phyloP scores from a whole-genome alignment of 2,113 vertebrate genomes.

The Sceloporus tristichus region DNA sequence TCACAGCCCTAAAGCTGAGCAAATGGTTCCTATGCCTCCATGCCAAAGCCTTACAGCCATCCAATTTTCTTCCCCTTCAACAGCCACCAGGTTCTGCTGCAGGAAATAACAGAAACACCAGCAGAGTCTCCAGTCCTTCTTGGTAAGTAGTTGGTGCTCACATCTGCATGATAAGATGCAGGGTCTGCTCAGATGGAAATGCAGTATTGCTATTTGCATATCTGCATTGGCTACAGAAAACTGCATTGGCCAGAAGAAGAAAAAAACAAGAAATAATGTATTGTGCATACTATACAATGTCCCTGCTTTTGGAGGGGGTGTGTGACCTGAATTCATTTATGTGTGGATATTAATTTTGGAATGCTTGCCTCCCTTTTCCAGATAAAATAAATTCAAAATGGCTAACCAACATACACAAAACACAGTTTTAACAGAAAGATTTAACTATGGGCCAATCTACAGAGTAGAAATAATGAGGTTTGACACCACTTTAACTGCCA shows the following conservation, averaged over 20 bases:
- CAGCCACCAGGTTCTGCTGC: constrained; percentile 60
- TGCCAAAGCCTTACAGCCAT: constrained; percentile 26
- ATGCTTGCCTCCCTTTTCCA: background rate
- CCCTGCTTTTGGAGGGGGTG: constrained; percentile 8
- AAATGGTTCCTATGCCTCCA: constrained; percentile 9
- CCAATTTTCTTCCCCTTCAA: constrained; percentile 58
- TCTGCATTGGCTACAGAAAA: no score
- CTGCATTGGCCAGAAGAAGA: constrained; percentile 61
- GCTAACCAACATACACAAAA: background rate
- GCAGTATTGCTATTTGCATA: constrained; percentile 70
- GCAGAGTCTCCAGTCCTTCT: constrained; percentile 70
- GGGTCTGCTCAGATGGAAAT: constrained; percentile 65
- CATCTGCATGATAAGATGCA: constrained; percentile 73
- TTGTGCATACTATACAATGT: constrained; percentile 25
- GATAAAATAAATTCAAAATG: background rate
- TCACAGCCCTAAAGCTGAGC: background rate
- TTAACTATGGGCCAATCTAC: no score
- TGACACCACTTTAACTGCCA: no score
- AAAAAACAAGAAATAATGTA: constrained; percentile 52
- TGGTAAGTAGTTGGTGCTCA: constrained; percentile 68
- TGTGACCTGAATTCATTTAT: background rate
- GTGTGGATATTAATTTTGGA: background rate
- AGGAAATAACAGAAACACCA: constrained; percentile 69
- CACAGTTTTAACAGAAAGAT: no score
- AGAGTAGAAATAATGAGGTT: no score